Percentiles rank a stretch among this genome's conserved stretches.
phyloP scores from a whole-genome alignment of 2,888 invertebrate genomes.

The Cheiracanthium punctorium region DNA sequence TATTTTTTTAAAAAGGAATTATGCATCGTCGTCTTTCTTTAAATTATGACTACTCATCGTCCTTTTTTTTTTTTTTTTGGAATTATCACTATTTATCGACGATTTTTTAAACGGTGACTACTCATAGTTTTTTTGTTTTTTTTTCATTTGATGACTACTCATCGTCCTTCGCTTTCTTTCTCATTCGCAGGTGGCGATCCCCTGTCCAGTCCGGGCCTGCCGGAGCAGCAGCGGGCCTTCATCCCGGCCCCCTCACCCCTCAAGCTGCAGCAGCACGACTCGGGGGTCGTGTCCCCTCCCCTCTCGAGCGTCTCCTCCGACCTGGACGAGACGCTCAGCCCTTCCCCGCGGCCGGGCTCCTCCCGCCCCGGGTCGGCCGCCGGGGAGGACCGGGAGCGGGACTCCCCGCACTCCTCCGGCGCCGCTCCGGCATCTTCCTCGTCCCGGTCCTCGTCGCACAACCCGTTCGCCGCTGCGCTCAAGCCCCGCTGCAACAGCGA shows the following conservation, averaged over 20 bases:
- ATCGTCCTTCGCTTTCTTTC: too few species aligned
- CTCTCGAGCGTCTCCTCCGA: constrained; percentile 37
- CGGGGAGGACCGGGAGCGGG: not conserved
- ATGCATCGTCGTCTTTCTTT: too few species aligned
- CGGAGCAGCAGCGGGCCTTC: not conserved
- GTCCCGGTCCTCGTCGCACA: constrained; percentile 46
- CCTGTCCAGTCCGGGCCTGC: constrained; percentile 9
- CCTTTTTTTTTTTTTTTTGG: too few species aligned
- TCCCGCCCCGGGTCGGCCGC: constrained; percentile 24
- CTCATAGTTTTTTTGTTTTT: too few species aligned
- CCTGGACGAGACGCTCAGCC: constrained; percentile 34
- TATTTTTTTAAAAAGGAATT: too few species aligned
- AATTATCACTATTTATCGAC: too few species aligned
- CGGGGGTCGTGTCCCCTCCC: constrained; percentile 30
- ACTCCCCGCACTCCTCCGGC: not conserved
- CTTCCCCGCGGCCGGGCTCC: constrained; percentile 28
- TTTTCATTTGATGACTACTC: too few species aligned
- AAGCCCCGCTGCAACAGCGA: constrained; percentile 73
- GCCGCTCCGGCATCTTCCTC: not conserved
- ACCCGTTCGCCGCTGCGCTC: constrained; percentile 67
- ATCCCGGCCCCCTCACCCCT: not conserved
- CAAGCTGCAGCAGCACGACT: constrained; percentile 3
- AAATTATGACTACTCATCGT: too few species aligned
- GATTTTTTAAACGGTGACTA: too few species aligned
- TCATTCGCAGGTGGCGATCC: constrained; percentile 21